Conservation (phyloP, 2,888 invertebrate genomes). For the Autographa gamma region DNA sequence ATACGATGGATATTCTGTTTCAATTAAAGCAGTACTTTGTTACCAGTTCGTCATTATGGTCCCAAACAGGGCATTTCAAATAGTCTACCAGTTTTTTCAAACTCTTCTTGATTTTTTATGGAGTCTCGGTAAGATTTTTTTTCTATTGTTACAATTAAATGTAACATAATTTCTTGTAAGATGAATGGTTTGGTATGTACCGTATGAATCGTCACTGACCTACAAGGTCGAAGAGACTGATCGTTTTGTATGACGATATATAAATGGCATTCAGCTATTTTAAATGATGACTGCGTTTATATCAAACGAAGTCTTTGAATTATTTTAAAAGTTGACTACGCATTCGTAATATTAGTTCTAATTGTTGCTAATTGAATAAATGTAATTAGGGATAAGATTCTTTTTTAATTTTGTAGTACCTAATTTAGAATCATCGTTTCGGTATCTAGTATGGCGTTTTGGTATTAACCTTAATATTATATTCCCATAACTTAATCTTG, state of each 20-base stretch:
- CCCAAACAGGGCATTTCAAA: slow-evolving; percentile 48
- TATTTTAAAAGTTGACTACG: slow-evolving; percentile 29
- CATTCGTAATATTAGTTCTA: slow-evolving; percentile 11
- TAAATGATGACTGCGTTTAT: slow-evolving; percentile 39
- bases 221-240: slow-evolving; percentile 55
- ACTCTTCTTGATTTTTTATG: slow-evolving; percentile 59
- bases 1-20: slow-evolving; percentile 56
- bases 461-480: neutral
- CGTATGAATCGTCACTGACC: slow-evolving; percentile 48
- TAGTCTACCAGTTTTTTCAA: slow-evolving; percentile 52
- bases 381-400: neutral
- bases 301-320: slow-evolving; percentile 27
- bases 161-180: neutral
- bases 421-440: too few relatives aligned
- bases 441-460: too few relatives aligned
- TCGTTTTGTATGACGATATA: slow-evolving; percentile 47
- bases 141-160: neutral
- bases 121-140: slow-evolving; percentile 66
- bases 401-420: neutral
- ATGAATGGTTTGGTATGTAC: slow-evolving; percentile 5
- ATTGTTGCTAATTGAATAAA: slow-evolving; percentile 8
- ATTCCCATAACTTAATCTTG: slow-evolving; percentile 22
- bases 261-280: slow-evolving; percentile 45
- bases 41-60: slow-evolving; percentile 66
- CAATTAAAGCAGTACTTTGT: slow-evolving; percentile 59